Percentiles rank a stretch among this genome's conserved stretches.
phyloP scores from a whole-genome alignment of 2,888 invertebrate genomes.

The Sminthurinus aureus region DNA sequence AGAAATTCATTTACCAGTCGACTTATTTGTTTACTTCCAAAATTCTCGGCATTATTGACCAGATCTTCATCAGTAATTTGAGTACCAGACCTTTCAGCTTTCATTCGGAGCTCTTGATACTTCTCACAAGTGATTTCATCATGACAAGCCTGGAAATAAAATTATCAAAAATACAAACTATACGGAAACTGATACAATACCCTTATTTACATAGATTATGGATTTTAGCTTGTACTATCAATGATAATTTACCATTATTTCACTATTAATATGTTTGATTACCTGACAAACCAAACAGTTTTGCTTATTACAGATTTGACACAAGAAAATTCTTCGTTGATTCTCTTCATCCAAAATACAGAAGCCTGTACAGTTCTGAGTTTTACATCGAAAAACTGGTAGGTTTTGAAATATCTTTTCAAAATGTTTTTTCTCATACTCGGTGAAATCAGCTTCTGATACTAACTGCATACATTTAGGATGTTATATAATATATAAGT shows the following conservation, averaged over 20 bases:
- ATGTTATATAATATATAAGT: not conserved
- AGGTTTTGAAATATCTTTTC: not conserved
- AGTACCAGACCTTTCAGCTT: not conserved
- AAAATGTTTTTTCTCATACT: not conserved
- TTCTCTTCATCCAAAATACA: not conserved
- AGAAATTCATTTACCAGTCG: not conserved
- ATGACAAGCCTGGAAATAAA: not conserved
- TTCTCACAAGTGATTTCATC: not conserved
- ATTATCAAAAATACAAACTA: not conserved
- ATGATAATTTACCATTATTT: no score
- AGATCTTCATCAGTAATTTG: conserved; percentile 3
- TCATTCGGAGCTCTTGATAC: not conserved
- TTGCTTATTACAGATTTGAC: not conserved
- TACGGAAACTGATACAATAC: no score
- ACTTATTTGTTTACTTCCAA: conserved; percentile 4
- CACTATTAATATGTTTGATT: no score
- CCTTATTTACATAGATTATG: no score
- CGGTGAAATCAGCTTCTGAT: not conserved
- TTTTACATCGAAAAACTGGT: conserved; percentile 8
- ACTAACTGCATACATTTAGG: conserved; percentile 14
- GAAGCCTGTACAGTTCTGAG: not conserved
- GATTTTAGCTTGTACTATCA: no score
- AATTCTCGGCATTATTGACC: not conserved
- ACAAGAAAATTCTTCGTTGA: conserved; percentile 7
- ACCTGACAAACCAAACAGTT: conserved; percentile 7